These are phyloP conservation scores for Calycopis cecrops DNA, from an alignment of 1,140 invertebrate genomes.

Conservation along the genomic window DNA sequence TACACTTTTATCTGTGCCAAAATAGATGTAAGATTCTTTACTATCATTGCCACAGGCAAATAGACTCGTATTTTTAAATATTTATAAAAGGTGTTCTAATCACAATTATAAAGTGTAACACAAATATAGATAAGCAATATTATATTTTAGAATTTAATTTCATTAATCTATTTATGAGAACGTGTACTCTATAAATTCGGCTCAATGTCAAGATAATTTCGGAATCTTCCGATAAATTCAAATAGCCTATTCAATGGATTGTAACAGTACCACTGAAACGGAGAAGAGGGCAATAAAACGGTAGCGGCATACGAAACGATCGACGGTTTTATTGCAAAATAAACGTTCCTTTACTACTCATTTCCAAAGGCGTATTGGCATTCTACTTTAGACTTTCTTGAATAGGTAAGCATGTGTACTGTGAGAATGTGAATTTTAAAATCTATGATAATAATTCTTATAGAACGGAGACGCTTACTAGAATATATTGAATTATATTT, in stretches of 20 bases:
- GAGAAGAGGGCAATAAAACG: slow-evolving; percentile 14
- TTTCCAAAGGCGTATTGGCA: slow-evolving; percentile 11
- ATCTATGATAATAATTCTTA: slow-evolving; percentile 60
- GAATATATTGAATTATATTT: slow-evolving; percentile 50
- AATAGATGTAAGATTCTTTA: background rate
- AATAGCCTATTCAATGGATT: slow-evolving; percentile 17
- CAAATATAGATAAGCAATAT: background rate
- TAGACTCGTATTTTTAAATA: no score
- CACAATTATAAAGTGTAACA: no score
- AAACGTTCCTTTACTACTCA: slow-evolving; percentile 13
- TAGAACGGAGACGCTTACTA: slow-evolving; percentile 71
- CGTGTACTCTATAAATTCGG: background rate
- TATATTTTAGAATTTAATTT: slow-evolving; percentile 7
- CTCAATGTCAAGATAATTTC: slow-evolving; percentile 5
- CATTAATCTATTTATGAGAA: background rate
- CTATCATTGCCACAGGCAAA: no score
- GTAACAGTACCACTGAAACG: slow-evolving; percentile 11
- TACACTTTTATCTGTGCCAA: background rate
- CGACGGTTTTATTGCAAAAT: slow-evolving; percentile 13
- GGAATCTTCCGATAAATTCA: slow-evolving; percentile 14
- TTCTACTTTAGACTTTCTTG: slow-evolving; percentile 16
- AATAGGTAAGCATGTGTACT: slow-evolving; percentile 27
- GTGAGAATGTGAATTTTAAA: slow-evolving; percentile 22
- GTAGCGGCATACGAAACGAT: slow-evolving; percentile 13
- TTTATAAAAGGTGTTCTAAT: no score